Conservation (phyloP, 2,797 vertebrate genomes). For the Cynopterus sphinx region DNA sequence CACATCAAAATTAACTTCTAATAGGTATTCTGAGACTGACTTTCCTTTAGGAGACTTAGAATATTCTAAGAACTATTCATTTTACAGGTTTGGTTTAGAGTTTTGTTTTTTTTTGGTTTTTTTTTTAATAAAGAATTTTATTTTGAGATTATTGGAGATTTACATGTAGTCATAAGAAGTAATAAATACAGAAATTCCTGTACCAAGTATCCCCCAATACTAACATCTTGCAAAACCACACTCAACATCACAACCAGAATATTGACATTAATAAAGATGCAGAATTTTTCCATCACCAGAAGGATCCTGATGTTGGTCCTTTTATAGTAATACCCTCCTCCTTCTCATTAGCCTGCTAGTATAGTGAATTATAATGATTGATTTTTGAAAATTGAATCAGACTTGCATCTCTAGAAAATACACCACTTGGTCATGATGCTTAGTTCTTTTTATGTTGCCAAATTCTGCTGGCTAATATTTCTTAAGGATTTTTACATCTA, state of each 20-base stretch:
- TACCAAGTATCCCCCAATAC: background rate
- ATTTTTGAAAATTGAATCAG: background rate
- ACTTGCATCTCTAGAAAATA: background rate
- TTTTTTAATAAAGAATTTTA: background rate
- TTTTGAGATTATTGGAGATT: background rate
- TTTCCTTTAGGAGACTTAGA: background rate
- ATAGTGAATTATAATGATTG: background rate
- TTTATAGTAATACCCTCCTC: background rate
- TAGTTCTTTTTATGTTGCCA: background rate
- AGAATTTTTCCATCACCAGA: background rate
- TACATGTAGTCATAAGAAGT: background rate
- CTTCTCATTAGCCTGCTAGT: background rate
- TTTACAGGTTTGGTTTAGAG: background rate
- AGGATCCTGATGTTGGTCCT: background rate
- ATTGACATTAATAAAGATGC: background rate
- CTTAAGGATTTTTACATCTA: background rate
- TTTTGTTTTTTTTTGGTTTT: no score
- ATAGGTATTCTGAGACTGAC: background rate
- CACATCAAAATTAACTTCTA: background rate
- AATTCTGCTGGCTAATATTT: slow-evolving; percentile 15
- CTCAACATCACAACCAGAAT: background rate
- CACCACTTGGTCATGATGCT: background rate
- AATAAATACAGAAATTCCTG: background rate
- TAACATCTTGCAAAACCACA: background rate
- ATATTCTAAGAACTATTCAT: background rate